Percentiles rank a stretch among this genome's conserved stretches.
phyloP scores from a whole-genome alignment of 2,888 invertebrate genomes.

The Ophion ellenae region DNA sequence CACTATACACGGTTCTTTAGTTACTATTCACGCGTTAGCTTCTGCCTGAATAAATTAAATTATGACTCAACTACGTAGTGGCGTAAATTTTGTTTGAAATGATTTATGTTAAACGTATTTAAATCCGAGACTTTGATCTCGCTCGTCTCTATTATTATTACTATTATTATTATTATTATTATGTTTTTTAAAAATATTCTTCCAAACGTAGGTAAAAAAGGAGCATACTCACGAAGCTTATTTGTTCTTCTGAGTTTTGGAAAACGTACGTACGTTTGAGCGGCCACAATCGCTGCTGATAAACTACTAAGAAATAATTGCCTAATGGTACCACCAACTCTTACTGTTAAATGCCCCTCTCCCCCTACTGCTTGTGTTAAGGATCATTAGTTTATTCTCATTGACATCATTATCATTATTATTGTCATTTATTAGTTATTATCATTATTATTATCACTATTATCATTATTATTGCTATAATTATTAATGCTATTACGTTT shows the following conservation, averaged over 20 bases:
- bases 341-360: slow-evolving; percentile 68
- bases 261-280: slow-evolving; percentile 63
- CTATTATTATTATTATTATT: slow-evolving; percentile 30
- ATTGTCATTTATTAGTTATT: slow-evolving; percentile 69
- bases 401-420: slow-evolving; percentile 71
- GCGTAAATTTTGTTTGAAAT: slow-evolving; percentile 64
- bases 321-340: slow-evolving; percentile 62
- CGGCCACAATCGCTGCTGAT: slow-evolving; percentile 65
- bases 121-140: slow-evolving; percentile 66
- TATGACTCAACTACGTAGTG: slow-evolving; percentile 45
- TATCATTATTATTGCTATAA: slow-evolving; percentile 65
- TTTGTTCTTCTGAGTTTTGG: slow-evolving; percentile 61
- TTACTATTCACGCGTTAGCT: slow-evolving; percentile 80
- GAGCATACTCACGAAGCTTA: slow-evolving; percentile 46
- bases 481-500: slow-evolving; percentile 67
- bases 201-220: slow-evolving; percentile 1
- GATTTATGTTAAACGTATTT: slow-evolving; percentile 67
- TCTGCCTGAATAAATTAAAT: slow-evolving; percentile 64
- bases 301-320: slow-evolving; percentile 65
- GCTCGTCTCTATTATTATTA: slow-evolving; percentile 52
- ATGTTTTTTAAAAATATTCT: slow-evolving; percentile 28
- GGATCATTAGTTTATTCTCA: slow-evolving; percentile 70
- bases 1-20: slow-evolving; percentile 80
- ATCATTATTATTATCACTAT: slow-evolving; percentile 67
- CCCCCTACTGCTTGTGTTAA: slow-evolving; percentile 65